Base-by-base conservation (phyloP, 2,797 vertebrate genomes). In the Centropyge bicolor region DNA sequence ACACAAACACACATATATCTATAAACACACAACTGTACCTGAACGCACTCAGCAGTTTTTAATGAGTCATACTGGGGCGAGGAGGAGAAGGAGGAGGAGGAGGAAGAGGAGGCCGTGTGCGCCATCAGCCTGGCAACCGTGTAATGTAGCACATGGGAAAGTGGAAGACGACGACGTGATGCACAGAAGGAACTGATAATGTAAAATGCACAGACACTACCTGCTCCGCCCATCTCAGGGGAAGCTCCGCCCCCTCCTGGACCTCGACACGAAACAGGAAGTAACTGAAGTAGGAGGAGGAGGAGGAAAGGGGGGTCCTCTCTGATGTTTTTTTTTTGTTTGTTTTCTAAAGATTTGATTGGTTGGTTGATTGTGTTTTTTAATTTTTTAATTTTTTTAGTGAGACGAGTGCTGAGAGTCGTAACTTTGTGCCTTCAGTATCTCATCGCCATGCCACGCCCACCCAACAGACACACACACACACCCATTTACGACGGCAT, bases 401-500 rank as follows among this genome's bases (percentile, higher is more conserved):
- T 76, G 82, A 89, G 83, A 86, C 22, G 54, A 94, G 92, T 95
- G 96, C 94, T 75, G 92, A 88, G 91, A 92, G 87, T 89, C 55
- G 61, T 81, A 89, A 92, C 90, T 92, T 89, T 92, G 92, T 94
- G 93, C 92, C 93, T 94, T 93, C 82, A 83, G 88, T 90, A 90
- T 88, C 87, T 91, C 81, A 70, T 74, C 41, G 88, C 86, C 87
- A 89, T 88, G 91, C 64, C 80, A 64, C 56, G 91, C 91, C 91
- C 86, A 93, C 94, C 78, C 55, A 40, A 71, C 86, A 74, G 80
- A 71, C 72, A 67, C 74, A 78, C 59, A 48, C 62, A 75, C 76
- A 73, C 49, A 48, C 64, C 35, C 63, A 45, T 0, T 6, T 1
- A 24, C 16, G 6, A 35, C 65, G 56, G 13, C 11, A 49, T 31